Base-by-base conservation (phyloP, 1,140 invertebrate species). In the Ectropis grisescens region DNA sequence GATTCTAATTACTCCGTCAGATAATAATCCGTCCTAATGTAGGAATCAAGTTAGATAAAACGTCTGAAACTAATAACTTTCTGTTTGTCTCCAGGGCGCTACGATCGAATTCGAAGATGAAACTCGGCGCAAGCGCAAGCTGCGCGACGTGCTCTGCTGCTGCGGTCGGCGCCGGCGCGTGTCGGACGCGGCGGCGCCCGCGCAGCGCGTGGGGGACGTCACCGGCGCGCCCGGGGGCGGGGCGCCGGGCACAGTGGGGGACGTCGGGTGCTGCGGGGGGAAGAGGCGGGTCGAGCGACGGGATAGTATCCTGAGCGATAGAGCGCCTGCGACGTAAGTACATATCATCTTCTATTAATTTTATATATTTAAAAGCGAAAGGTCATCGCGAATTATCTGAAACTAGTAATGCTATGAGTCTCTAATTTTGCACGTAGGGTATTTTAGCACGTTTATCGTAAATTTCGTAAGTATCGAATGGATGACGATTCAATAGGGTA, bases 271-370 rank as follows among this genome's bases (percentile, higher is more conserved):
- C 47, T 79, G 67, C 10, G 67, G 71, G n/a, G 57, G 58, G 35
- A 59, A 56, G 34, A 36, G 40, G 34, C 36, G 58, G 27, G 52
- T 53, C 2, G 55, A 78, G 19, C 59, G 81, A 25, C 57, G 81
- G 13, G 81, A 83, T 36, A 83, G 81, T 27, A 83, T 83, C 43
- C 34, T 82, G 7, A 83, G 79, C 32, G 67, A 81, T 37, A 49
- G 61, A 14, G 36, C 61, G 19, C 58, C 61, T 19, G 33, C 53
- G 7, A 57, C 48, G 71, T 74, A 13, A 59, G 60, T 51, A 32
- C n/a, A n/a, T n/a, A n/a, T n/a, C n/a, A n/a, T n/a, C n/a, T n/a
- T n/a, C n/a, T n/a, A n/a, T n/a, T n/a, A n/a, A n/a, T n/a, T n/a
- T n/a, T n/a, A n/a, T n/a, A n/a, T n/a, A n/a, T n/a, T n/a, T n/a